Evolutionary conservation across 2,797 vertebrate genomes (phyloP).

Genomic region (Aselliscus stoliczkanus): DNA sequence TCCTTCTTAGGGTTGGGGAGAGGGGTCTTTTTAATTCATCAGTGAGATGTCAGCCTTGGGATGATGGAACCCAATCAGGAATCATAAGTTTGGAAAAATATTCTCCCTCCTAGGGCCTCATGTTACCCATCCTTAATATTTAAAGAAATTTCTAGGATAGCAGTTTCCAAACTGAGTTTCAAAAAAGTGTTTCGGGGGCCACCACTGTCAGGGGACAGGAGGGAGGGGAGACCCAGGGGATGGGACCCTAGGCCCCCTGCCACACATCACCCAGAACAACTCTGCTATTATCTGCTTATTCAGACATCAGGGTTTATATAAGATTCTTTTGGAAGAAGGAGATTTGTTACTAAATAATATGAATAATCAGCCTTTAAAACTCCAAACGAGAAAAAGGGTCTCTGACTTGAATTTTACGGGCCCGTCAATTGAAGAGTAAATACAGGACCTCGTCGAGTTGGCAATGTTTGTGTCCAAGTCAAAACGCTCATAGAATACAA

Average conservation of each 20-base stretch:
- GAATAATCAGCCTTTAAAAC: background rate
- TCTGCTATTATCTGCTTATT: background rate
- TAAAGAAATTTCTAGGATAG: background rate
- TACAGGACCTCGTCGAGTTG: background rate
- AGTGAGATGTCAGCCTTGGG: background rate
- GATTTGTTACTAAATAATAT: background rate
- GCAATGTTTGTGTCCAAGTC: background rate
- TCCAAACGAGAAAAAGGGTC: background rate
- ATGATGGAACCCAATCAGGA: background rate
- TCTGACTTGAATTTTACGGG: background rate
- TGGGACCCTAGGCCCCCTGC: background rate
- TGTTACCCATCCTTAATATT: background rate
- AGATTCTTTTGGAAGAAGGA: background rate
- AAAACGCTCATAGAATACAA: background rate
- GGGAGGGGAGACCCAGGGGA: background rate
- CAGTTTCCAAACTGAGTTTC: background rate
- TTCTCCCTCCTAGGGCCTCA: background rate
- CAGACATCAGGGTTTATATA: background rate
- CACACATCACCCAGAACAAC: background rate
- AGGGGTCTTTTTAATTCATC: background rate
- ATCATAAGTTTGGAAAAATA: background rate
- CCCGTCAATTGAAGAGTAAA: background rate
- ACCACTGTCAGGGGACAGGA: background rate
- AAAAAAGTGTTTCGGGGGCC: background rate
- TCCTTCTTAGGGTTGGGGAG: background rate